These are phyloP conservation scores for Drosophila formosana DNA, from an alignment of 2,888 invertebrate genomes.

Conservation along the genomic window DNA sequence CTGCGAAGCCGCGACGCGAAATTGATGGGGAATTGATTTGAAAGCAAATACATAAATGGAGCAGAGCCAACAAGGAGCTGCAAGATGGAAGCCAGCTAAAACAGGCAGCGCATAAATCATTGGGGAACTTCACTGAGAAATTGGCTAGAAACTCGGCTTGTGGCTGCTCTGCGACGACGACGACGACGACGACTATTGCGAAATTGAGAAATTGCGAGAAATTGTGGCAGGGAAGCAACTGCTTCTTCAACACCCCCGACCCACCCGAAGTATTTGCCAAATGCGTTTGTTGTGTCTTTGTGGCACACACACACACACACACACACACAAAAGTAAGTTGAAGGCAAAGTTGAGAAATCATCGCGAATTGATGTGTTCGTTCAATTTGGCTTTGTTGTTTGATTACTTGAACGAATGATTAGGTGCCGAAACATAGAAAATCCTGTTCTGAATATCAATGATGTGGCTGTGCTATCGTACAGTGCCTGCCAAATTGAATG, in stretches of 20 bases:
- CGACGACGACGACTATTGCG: constrained; percentile 12
- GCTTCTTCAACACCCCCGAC: neutral
- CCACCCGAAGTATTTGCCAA: constrained; percentile 4
- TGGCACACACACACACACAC: neutral
- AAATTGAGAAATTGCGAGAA: constrained; percentile 56
- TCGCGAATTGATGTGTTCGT: constrained; percentile 63
- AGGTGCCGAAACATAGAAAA: constrained; percentile 57
- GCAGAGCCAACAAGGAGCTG: constrained; percentile 40
- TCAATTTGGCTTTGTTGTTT: constrained; percentile 67
- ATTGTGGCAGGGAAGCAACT: neutral
- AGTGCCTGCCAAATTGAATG: constrained; percentile 49
- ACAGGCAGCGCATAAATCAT: constrained; percentile 69
- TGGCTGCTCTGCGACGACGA: constrained; percentile 23
- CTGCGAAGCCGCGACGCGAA: constrained; percentile 62
- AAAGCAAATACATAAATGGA: constrained; percentile 80
- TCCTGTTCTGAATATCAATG: constrained; percentile 58
- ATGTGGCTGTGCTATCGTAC: constrained; percentile 14
- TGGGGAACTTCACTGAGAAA: constrained; percentile 65
- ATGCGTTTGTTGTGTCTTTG: constrained; percentile 66
- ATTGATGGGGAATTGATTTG: constrained; percentile 80
- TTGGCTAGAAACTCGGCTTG: constrained; percentile 64
- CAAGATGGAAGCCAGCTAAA: constrained; percentile 47
- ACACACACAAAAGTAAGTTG: neutral
- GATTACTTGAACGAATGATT: constrained; percentile 68
- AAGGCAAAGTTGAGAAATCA: constrained; percentile 59